Conservation (phyloP, 1,140 invertebrate genomes). For the Penaeus chinensis region DNA sequence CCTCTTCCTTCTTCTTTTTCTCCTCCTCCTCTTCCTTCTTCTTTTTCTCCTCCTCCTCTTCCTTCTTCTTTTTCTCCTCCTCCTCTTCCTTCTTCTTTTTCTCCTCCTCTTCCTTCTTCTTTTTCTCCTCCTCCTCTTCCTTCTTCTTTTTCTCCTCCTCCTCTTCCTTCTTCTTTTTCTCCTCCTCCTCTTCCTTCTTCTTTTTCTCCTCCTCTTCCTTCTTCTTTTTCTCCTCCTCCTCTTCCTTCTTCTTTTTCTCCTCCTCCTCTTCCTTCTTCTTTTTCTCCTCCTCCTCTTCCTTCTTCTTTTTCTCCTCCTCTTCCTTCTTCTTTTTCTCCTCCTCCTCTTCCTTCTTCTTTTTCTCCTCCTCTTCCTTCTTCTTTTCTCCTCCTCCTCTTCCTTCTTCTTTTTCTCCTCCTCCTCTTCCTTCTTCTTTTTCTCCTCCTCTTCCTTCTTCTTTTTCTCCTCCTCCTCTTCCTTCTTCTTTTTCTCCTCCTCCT, state of each 20-base stretch:
- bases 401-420: background rate
- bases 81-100: background rate
- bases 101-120: too few relatives aligned
- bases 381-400: too few relatives aligned
- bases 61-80: background rate
- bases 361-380: slow-evolving; percentile 1
- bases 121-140: too few relatives aligned
- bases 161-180: too few relatives aligned
- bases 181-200: background rate
- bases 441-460: background rate
- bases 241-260: slow-evolving; percentile 10
- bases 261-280: slow-evolving; percentile 10
- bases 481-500: slow-evolving; percentile 9
- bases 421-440: background rate
- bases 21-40: too few relatives aligned
- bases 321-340: background rate
- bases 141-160: background rate
- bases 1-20: slow-evolving; percentile 1
- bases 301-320: slow-evolving; percentile 3
- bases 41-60: background rate
- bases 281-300: background rate
- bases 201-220: background rate
- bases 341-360: slow-evolving; percentile 10
- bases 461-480: slow-evolving; percentile 3
- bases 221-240: slow-evolving; percentile 10